Conservation (phyloP, 1,140 invertebrate species). For the Kradibia gibbosae region DNA sequence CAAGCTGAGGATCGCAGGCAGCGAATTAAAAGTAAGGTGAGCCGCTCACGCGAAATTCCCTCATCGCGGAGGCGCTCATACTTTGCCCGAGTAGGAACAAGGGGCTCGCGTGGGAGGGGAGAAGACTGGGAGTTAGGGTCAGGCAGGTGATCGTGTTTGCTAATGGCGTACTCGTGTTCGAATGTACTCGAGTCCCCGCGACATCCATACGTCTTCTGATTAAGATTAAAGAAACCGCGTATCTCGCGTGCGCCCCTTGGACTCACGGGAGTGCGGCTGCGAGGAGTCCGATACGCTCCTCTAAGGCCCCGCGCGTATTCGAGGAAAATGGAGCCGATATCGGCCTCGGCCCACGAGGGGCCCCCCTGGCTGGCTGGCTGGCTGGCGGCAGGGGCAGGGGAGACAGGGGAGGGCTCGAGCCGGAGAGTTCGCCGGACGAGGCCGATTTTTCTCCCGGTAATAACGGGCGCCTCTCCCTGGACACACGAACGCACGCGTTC, state of each 20-base stretch:
- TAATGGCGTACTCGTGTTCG: slow-evolving; percentile 71
- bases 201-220: slow-evolving; percentile 69
- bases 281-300: not conserved
- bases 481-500: slow-evolving; percentile 1
- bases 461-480: not conserved
- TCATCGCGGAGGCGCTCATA: not conserved
- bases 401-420: not conserved
- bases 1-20: too few relatives aligned
- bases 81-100: not conserved
- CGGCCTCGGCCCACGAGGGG: too few relatives aligned
- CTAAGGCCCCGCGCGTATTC: not conserved
- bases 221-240: slow-evolving; percentile 70
- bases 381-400: not conserved
- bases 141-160: slow-evolving; percentile 69
- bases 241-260: slow-evolving; percentile 56
- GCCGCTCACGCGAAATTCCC: not conserved
- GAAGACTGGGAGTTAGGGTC: slow-evolving; percentile 52
- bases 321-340: too few relatives aligned
- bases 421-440: not conserved
- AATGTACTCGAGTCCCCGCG: slow-evolving; percentile 61
- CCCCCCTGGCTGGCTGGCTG: too few relatives aligned
- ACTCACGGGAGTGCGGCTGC: slow-evolving; percentile 57
- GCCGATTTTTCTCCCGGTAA: not conserved
- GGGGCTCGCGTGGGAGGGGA: slow-evolving; percentile 17
- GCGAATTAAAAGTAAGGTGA: slow-evolving; percentile 18